Conservation (phyloP, 1,140 invertebrate species). For the Stenopsyche tienmushanensis region DNA sequence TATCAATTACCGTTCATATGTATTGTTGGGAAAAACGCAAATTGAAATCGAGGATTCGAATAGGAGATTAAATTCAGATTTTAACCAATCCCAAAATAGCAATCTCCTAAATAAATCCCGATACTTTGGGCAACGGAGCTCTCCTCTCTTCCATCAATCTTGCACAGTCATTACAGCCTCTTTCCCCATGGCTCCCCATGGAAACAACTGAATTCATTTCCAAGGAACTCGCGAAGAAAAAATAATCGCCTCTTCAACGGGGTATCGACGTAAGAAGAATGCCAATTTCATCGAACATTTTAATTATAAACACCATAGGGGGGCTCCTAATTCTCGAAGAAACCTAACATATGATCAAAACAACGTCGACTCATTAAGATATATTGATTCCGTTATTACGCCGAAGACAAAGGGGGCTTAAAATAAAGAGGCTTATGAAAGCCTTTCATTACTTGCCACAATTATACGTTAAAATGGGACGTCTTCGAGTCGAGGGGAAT, state of each 20-base stretch:
- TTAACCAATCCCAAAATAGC: neutral
- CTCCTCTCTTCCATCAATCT: constrained; percentile 8
- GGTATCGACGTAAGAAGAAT: neutral
- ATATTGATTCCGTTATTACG: neutral
- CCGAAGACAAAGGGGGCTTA: neutral
- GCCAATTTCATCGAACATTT: neutral
- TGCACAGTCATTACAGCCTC: neutral
- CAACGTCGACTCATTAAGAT: neutral
- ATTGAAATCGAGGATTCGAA: neutral
- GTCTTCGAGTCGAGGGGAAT: no score
- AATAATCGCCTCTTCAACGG: neutral
- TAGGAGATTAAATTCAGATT: neutral
- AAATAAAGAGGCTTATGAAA: neutral
- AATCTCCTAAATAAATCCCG: constrained; percentile 1
- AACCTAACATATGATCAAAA: neutral
- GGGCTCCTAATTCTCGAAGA: neutral
- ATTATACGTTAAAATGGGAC: no score
- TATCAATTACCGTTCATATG: neutral
- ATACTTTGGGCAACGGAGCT: neutral
- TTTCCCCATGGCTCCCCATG: neutral
- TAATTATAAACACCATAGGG: neutral
- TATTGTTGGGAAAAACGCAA: neutral
- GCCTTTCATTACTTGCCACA: neutral
- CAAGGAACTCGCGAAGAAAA: neutral
- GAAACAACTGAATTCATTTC: neutral